phyloP scores from a whole-genome alignment of 1,140 invertebrate genomes.

The Gryon sp. region DNA sequence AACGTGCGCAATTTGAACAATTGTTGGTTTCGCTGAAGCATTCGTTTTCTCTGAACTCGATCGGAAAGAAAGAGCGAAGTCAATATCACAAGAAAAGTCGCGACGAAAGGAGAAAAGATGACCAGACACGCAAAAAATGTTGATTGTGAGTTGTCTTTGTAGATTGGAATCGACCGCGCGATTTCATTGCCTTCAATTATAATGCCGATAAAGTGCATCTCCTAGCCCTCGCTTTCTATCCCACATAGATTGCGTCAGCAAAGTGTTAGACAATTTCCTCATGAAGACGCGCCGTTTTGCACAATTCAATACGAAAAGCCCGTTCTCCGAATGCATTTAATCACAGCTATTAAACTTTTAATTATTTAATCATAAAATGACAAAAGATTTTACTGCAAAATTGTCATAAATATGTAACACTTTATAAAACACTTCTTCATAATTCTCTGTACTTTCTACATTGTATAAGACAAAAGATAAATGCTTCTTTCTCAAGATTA shows the following conservation, averaged over 20 bases:
- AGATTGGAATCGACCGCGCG: slow-evolving; percentile 29
- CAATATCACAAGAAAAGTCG: slow-evolving; percentile 2
- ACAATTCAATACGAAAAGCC: slow-evolving; percentile 49
- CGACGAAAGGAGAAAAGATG: background rate
- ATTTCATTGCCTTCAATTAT: slow-evolving; percentile 53
- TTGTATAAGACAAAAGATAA: too few species aligned
- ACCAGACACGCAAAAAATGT: slow-evolving; percentile 17
- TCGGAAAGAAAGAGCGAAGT: background rate
- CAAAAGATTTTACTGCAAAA: too few species aligned
- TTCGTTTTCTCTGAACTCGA: too few species aligned
- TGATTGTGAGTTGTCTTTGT: slow-evolving; percentile 34
- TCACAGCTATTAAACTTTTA: too few species aligned
- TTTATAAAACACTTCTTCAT: too few species aligned
- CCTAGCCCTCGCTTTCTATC: slow-evolving; percentile 54
- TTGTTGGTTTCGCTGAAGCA: too few species aligned
- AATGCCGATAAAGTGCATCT: slow-evolving; percentile 22
- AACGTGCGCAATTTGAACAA: too few species aligned
- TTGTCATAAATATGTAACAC: too few species aligned
- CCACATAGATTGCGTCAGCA: slow-evolving; percentile 49
- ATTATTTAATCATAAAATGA: too few species aligned
- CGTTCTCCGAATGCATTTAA: slow-evolving; percentile 42
- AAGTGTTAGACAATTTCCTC: slow-evolving; percentile 32
- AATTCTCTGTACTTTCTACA: too few species aligned
- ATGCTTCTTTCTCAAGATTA: too few species aligned
- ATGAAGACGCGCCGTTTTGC: slow-evolving; percentile 34